A percentile compares a stretch with the other conserved stretches of the same genome.
Evolutionary conservation across 2,888 invertebrate species (phyloP).

Genomic region (Bhutanitis thaidina): DNA sequence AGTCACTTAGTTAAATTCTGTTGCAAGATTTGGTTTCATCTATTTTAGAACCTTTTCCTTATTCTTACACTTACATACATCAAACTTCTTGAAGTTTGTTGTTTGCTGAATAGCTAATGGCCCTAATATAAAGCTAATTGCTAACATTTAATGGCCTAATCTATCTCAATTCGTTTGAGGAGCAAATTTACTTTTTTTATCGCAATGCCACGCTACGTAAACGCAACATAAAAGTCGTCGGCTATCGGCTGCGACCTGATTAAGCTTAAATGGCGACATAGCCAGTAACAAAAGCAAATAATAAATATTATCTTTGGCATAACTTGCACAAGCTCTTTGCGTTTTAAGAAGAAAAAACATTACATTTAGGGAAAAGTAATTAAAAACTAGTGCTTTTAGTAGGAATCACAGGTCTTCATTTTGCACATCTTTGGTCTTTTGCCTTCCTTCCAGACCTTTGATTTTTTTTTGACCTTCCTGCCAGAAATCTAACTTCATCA

Average conservation of each 20-base stretch:
- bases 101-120: neutral
- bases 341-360: too few relatives aligned
- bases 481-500: too few relatives aligned
- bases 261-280: constrained; percentile 11
- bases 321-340: too few relatives aligned
- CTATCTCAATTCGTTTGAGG: constrained; percentile 20
- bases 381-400: too few relatives aligned
- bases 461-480: too few relatives aligned
- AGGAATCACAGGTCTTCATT: too few relatives aligned
- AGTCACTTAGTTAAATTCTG: too few relatives aligned
- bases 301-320: constrained; percentile 16
- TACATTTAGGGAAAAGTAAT: too few relatives aligned
- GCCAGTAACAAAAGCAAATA: constrained; percentile 9
- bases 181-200: constrained; percentile 20
- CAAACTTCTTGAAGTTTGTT: neutral
- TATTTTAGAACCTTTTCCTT: neutral
- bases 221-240: constrained; percentile 14
- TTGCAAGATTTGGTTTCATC: too few relatives aligned
- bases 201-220: constrained; percentile 12
- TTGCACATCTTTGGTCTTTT: too few relatives aligned
- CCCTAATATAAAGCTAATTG: constrained; percentile 8
- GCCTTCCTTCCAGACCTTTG: too few relatives aligned
- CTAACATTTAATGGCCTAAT: constrained; percentile 18
- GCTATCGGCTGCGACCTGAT: constrained; percentile 21
- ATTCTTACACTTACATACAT: neutral